Percentiles rank a stretch among this genome's conserved stretches.
Conservation (phyloP, 92 coral and sea anemone species). For the Parazoanthus darwini region DNA sequence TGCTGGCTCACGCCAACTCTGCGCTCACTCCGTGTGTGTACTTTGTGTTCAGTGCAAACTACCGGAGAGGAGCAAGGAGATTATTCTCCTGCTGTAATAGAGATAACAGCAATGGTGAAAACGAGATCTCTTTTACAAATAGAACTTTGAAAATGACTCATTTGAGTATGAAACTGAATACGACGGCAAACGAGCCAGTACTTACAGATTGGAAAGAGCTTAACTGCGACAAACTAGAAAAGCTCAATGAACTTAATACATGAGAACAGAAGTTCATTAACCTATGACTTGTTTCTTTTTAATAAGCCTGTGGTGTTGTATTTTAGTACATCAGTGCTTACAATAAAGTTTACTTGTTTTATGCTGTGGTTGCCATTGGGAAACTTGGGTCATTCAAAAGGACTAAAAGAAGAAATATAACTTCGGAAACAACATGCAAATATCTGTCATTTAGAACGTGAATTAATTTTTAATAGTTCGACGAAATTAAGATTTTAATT, state of each 20-base stretch:
- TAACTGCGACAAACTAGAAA: neutral
- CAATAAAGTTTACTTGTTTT: no score
- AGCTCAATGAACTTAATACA: neutral
- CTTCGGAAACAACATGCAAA: no score
- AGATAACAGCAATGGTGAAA: neutral
- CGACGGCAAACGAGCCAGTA: neutral
- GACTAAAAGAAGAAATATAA: no score
- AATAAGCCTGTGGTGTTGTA: no score
- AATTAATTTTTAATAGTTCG: no score
- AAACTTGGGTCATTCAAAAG: no score
- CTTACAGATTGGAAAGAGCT: conserved; percentile 9
- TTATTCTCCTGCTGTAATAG: neutral
- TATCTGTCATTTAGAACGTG: no score
- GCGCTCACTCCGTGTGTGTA: conserved; percentile 6
- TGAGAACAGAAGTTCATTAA: neutral
- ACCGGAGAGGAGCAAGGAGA: neutral
- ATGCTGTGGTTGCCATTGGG: no score
- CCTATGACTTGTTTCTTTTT: neutral
- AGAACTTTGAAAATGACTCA: neutral
- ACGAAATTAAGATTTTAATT: no score
- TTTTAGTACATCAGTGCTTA: no score
- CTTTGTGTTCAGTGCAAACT: neutral
- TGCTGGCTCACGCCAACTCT: conserved; percentile 17
- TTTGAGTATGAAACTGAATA: neutral
- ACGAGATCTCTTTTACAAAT: neutral